Evolutionary conservation across 2,113 vertebrate genomes (phyloP).

Genomic region (Hemicordylus capensis): DNA sequence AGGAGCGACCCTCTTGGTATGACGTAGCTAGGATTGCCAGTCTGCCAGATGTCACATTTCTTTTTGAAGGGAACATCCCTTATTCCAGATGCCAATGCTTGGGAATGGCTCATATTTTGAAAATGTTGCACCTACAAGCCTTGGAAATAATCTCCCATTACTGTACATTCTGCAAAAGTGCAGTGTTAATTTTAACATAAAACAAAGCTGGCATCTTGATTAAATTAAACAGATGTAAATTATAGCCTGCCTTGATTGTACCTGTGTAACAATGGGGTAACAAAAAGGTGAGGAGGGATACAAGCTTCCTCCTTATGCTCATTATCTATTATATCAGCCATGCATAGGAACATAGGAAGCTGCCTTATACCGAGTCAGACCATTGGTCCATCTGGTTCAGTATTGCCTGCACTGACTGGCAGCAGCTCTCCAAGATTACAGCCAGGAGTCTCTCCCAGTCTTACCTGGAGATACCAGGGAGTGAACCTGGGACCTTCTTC

Average conservation of each 20-base stretch:
- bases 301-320: too few relatives aligned
- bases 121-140: neutral
- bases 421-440: too few relatives aligned
- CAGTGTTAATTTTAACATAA: neutral
- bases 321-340: too few relatives aligned
- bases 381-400: too few relatives aligned
- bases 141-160: neutral
- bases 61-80: neutral
- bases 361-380: too few relatives aligned
- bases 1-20: slow-evolving; percentile 20
- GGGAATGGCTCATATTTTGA: neutral
- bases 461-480: too few relatives aligned
- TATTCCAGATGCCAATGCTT: neutral
- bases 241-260: neutral
- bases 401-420: too few relatives aligned
- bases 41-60: neutral
- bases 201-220: neutral
- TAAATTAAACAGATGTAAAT: neutral
- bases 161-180: neutral
- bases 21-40: neutral
- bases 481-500: too few relatives aligned
- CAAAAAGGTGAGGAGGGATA: neutral
- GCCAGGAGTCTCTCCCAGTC: too few relatives aligned
- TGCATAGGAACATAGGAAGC: too few relatives aligned
- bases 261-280: neutral